Conservation (phyloP, 1,140 invertebrate species). For the Drosophila murphyi region DNA sequence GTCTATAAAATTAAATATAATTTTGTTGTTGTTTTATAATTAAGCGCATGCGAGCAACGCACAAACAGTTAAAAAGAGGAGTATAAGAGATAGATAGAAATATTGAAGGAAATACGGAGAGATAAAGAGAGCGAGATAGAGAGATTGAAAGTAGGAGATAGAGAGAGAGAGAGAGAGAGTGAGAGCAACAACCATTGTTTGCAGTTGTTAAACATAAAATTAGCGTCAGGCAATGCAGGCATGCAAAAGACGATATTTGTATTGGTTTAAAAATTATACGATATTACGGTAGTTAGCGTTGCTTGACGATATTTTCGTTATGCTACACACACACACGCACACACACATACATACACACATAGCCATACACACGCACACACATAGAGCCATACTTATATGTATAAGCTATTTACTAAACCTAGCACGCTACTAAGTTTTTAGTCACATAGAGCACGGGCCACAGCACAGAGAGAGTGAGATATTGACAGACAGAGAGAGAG, state of each 20-base stretch:
- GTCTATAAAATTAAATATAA: conserved; percentile 39
- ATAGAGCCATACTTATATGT: conserved; percentile 40
- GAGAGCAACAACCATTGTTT: conserved; percentile 31
- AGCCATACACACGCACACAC: conserved; percentile 41
- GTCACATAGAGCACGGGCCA: conserved; percentile 72
- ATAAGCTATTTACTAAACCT: conserved; percentile 72
- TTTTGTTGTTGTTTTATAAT: conserved; percentile 54
- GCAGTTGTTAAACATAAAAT: conserved; percentile 23
- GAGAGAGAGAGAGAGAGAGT: conserved; percentile 9
- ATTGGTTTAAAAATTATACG: conserved; percentile 51
- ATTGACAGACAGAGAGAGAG: conserved; percentile 45
- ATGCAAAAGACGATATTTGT: conserved; percentile 63
- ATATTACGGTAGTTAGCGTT: conserved; percentile 34
- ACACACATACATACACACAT: conserved; percentile 26
- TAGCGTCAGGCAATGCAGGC: conserved; percentile 68
- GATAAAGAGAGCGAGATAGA: conserved; percentile 18
- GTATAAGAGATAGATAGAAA: not conserved
- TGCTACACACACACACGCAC: conserved; percentile 31
- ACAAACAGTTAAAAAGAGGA: conserved; percentile 32
- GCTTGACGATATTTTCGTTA: conserved; percentile 37
- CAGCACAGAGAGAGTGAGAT: conserved; percentile 60
- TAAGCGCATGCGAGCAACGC: conserved; percentile 72
- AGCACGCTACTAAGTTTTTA: conserved; percentile 75
- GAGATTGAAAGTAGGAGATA: conserved; percentile 7
- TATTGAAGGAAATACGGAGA: not conserved